Evolutionary conservation across 2,797 vertebrate genomes (phyloP).

Genomic region (Naso thynnoides): DNA sequence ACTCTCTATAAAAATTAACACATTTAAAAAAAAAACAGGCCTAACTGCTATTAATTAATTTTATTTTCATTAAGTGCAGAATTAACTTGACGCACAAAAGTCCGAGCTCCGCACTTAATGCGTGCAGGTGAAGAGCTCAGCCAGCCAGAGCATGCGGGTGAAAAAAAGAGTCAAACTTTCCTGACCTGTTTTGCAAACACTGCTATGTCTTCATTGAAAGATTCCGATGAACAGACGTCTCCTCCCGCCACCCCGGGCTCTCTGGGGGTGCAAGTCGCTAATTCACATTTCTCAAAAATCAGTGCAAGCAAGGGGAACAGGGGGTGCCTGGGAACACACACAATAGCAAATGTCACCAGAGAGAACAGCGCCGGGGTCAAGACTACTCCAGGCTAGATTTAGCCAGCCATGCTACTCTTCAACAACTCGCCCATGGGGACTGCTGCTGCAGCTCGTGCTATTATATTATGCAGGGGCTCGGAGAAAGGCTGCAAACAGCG

Average conservation of each 20-base stretch:
- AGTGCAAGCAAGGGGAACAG: conserved; percentile 99
- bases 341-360: conserved; percentile 88
- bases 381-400: conserved; percentile 76
- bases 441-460: conserved; percentile 61
- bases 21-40: not conserved
- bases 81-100: conserved; percentile 25
- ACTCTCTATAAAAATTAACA: not conserved
- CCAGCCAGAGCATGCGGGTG: conserved; percentile 52
- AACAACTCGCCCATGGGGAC: conserved; percentile 74
- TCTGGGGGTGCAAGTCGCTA: conserved; percentile 99
- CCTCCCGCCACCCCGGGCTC: conserved; percentile 99
- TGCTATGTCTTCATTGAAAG: conserved; percentile 99
- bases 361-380: conserved; percentile 79
- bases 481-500: conserved; percentile 67
- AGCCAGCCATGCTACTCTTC: conserved; percentile 74
- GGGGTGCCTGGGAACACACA: conserved; percentile 96
- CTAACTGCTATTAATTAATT: not conserved
- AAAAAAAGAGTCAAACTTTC: conserved; percentile 63
- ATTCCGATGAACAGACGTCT: conserved; percentile 99
- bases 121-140: conserved; percentile 39
- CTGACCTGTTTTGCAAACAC: conserved; percentile 99
- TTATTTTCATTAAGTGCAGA: conserved; percentile 9
- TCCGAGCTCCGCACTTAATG: conserved; percentile 12
- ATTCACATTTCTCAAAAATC: conserved; percentile 99
- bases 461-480: conserved; percentile 65